These are phyloP conservation scores for Xestia sexstrigata DNA, from an alignment of 2,888 invertebrate genomes.

Conservation along the genomic window DNA sequence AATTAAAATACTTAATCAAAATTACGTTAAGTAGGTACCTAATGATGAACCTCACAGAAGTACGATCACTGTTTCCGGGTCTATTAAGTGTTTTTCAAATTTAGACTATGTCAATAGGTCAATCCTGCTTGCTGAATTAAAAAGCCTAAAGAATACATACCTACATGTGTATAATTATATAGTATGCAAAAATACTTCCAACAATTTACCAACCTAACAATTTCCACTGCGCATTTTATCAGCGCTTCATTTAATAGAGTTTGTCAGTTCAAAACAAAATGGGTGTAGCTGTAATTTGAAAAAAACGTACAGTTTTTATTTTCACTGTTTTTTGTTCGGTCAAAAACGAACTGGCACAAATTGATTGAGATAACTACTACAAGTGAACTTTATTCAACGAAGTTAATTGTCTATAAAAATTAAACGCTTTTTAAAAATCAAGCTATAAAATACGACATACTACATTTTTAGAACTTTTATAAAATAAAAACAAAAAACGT, in stretches of 20 bases:
- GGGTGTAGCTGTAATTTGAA: conserved; percentile 39
- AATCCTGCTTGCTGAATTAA: not conserved
- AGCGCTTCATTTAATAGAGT: conserved; percentile 55
- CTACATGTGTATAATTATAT: not conserved
- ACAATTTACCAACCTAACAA: conserved; percentile 41
- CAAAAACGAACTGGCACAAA: conserved; percentile 22
- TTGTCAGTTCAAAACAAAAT: conserved; percentile 48
- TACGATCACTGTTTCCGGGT: not conserved
- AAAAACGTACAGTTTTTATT: conserved; percentile 22
- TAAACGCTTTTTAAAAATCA: not conserved
- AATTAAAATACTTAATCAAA: too few species aligned
- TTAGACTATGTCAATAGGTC: not conserved
- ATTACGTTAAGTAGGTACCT: not conserved
- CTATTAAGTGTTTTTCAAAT: not conserved
- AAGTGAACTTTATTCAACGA: conserved; percentile 3
- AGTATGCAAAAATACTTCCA: conserved; percentile 10
- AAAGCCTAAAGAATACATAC: conserved; percentile 11
- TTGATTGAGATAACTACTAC: conserved; percentile 16
- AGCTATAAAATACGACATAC: not conserved
- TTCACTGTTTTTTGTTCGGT: conserved; percentile 5
- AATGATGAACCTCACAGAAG: not conserved
- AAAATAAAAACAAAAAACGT: not conserved
- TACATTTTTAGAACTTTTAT: not conserved
- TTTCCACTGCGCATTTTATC: conserved; percentile 39
- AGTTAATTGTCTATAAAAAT: not conserved